A percentile compares a stretch with the other conserved stretches of the same genome.
These are phyloP conservation scores for Pitangus sulphuratus DNA, from an alignment of 2,797 vertebrate genomes.

Conservation along the genomic window DNA sequence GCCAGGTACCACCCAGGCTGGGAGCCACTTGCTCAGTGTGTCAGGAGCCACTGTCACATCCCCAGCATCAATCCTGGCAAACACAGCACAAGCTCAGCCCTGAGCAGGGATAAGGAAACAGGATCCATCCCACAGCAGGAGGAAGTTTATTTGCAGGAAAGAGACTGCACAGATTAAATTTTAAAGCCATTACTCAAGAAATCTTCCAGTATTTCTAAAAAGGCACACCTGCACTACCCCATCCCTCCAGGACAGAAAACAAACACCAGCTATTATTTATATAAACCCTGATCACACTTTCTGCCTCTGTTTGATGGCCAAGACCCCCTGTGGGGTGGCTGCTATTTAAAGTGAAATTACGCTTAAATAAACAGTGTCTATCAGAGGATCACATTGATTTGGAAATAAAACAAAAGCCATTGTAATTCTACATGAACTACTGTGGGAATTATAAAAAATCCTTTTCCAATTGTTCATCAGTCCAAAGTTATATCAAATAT, in stretches of 20 bases:
- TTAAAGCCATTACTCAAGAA: neutral
- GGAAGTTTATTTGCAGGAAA: neutral
- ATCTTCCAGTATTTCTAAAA: neutral
- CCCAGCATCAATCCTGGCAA: accelerated
- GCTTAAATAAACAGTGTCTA: neutral
- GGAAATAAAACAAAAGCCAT: neutral
- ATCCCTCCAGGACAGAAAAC: neutral
- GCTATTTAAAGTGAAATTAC: neutral
- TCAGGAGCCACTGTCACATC: neutral
- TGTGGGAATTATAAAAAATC: neutral
- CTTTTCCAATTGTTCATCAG: neutral
- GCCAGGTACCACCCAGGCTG: neutral
- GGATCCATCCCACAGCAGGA: too few species aligned
- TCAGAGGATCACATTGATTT: neutral
- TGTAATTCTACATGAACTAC: neutral
- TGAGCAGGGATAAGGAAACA: neutral
- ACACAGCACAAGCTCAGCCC: neutral
- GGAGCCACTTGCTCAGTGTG: accelerated
- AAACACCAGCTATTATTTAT: neutral
- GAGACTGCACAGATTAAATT: neutral
- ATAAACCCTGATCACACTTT: neutral
- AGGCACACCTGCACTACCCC: neutral
- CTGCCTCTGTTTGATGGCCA: neutral
- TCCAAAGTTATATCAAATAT: neutral
- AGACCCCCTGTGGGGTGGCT: neutral